Evolutionary conservation across 1,140 invertebrate genomes (phyloP).

Genomic region (Ceratina japonica): DNA sequence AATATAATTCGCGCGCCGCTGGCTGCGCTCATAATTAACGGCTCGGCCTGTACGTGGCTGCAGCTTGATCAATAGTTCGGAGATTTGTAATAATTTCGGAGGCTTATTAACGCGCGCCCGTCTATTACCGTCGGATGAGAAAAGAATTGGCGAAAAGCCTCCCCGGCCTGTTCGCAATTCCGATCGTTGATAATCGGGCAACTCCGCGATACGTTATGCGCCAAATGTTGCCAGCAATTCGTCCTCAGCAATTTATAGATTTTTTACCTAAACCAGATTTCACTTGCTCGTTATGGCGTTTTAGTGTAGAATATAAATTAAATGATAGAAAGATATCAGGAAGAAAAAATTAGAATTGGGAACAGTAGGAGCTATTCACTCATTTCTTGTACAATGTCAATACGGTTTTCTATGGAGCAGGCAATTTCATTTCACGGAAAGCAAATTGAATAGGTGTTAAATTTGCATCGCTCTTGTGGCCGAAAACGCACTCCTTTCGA

Average conservation of each 20-base stretch:
- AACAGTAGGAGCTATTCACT: no score
- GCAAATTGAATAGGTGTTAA: slow-evolving; percentile 18
- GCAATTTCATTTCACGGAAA: not conserved
- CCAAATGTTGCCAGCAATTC: slow-evolving; percentile 42
- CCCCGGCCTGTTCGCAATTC: not conserved
- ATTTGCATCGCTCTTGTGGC: slow-evolving; percentile 16
- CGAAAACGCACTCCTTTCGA: not conserved
- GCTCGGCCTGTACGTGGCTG: not conserved
- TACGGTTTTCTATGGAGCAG: no score
- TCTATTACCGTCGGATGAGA: slow-evolving; percentile 18
- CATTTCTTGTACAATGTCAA: no score
- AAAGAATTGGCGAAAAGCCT: not conserved
- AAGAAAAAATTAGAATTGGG: no score
- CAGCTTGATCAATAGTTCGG: slow-evolving; percentile 24
- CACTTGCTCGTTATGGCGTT: no score
- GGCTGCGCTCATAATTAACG: slow-evolving; percentile 37
- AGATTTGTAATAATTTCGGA: slow-evolving; percentile 21
- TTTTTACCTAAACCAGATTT: no score
- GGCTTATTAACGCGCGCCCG: slow-evolving; percentile 29
- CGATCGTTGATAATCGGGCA: not conserved
- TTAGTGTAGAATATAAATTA: no score
- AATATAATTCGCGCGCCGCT: slow-evolving; percentile 22
- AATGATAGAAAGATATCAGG: no score
- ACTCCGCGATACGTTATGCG: not conserved
- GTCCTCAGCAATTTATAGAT: no score